Evolutionary conservation across 2,113 vertebrate genomes (phyloP).

Genomic region (Paramormyrops kingsleyae): DNA sequence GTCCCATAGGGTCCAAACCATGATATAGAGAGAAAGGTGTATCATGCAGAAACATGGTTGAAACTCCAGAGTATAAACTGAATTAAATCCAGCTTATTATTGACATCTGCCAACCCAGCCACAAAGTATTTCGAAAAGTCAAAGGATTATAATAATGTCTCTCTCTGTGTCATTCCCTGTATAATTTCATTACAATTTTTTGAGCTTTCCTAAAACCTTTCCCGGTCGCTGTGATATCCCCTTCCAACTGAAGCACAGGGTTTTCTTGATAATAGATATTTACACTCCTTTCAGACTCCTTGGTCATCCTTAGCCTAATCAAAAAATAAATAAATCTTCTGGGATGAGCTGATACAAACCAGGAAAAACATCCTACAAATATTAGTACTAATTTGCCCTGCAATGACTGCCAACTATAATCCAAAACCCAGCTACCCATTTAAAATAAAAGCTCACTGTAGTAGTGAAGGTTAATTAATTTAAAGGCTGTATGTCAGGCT

Average conservation of each 20-base stretch:
- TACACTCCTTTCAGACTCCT: not conserved
- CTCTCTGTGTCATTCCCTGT: not conserved
- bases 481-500: not conserved
- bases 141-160: not conserved
- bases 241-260: not conserved
- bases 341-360: not conserved
- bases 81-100: not conserved
- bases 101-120: not conserved
- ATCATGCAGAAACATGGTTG: not conserved
- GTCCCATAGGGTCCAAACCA: not conserved
- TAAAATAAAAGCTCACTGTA: not conserved
- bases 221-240: not conserved
- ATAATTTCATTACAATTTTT: not conserved
- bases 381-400: not conserved
- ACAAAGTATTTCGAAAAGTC: not conserved
- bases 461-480: not conserved
- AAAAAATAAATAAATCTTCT: not conserved
- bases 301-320: not conserved
- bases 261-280: not conserved
- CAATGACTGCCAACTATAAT: not conserved
- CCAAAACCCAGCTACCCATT: not conserved
- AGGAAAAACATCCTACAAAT: not conserved
- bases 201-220: not conserved
- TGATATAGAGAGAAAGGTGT: not conserved
- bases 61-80: not conserved